Percentiles rank a stretch among this genome's conserved stretches.
Evolutionary conservation across 2,113 vertebrate genomes (phyloP).

Genomic region (Chinchilla lanigera): DNA sequence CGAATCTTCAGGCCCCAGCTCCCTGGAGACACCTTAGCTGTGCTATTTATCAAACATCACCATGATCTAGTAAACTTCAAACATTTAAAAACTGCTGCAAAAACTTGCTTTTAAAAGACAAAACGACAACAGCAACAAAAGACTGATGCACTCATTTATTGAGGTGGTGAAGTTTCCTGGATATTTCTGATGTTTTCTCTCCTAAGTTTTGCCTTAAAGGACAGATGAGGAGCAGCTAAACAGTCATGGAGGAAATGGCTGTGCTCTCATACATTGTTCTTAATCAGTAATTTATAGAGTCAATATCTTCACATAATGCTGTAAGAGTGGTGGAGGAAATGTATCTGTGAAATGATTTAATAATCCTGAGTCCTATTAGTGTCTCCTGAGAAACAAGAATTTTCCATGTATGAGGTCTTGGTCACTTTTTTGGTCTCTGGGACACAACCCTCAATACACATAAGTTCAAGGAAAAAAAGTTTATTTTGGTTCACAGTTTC

Average conservation of each 20-base stretch:
- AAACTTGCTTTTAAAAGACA: constrained; percentile 1
- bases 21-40: not conserved
- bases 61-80: not conserved
- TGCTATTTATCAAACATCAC: not conserved
- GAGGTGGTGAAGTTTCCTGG: not conserved
- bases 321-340: constrained; percentile 30
- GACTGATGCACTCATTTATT: not conserved
- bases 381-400: not conserved
- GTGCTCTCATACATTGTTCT: not conserved
- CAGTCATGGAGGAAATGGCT: not conserved
- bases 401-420: constrained; percentile 18
- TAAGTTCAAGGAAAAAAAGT: not conserved
- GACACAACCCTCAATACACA: not conserved
- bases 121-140: not conserved
- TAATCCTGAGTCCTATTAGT: not conserved
- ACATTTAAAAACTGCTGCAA: constrained; percentile 9
- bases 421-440: not conserved
- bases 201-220: constrained; percentile 3
- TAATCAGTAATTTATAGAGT: constrained; percentile 42
- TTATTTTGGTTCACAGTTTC: not conserved
- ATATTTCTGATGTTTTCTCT: not conserved
- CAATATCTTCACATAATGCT: constrained; percentile 4
- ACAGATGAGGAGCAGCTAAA: not conserved
- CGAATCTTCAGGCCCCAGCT: not conserved
- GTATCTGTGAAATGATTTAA: not conserved